phyloP scores from a whole-genome alignment of 2,888 invertebrate species.

The Pasiphila rectangulata region DNA sequence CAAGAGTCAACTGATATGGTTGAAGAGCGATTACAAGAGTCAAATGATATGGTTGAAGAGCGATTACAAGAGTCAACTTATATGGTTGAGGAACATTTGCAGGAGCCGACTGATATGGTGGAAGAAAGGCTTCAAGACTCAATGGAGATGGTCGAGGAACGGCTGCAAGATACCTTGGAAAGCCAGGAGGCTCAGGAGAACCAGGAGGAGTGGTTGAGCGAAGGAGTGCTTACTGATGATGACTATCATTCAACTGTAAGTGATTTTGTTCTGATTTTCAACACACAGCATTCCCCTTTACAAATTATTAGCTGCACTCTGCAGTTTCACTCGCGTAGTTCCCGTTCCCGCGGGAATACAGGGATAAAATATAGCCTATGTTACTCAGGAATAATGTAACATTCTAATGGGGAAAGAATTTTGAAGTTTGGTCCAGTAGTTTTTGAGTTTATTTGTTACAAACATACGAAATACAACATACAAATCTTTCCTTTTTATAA shows the following conservation, averaged over 20 bases:
- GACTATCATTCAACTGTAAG: constrained; percentile 53
- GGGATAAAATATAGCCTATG: no score
- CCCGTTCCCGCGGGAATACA: no score
- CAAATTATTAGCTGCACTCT: no score
- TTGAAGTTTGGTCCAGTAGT: no score
- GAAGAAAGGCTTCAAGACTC: no score
- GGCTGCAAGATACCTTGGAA: constrained; percentile 30
- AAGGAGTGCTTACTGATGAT: constrained; percentile 64
- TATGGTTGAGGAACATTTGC: constrained; percentile 6
- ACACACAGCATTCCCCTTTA: no score
- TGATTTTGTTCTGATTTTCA: constrained; percentile 3
- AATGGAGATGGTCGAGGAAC: constrained; percentile 19
- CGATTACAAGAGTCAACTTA: neutral
- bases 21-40: constrained; percentile 5
- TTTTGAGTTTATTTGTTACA: no score
- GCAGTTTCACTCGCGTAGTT: no score
- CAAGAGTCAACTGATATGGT: neutral
- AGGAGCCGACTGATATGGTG: neutral
- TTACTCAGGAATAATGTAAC: no score
- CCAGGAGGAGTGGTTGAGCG: constrained; percentile 71
- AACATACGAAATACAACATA: no score
- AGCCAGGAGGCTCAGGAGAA: constrained; percentile 38
- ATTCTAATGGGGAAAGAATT: no score
- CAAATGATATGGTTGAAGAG: constrained; percentile 2
- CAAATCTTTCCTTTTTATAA: no score